phyloP scores from a whole-genome alignment of 2,888 invertebrate genomes.

The Synergus itoensis region DNA sequence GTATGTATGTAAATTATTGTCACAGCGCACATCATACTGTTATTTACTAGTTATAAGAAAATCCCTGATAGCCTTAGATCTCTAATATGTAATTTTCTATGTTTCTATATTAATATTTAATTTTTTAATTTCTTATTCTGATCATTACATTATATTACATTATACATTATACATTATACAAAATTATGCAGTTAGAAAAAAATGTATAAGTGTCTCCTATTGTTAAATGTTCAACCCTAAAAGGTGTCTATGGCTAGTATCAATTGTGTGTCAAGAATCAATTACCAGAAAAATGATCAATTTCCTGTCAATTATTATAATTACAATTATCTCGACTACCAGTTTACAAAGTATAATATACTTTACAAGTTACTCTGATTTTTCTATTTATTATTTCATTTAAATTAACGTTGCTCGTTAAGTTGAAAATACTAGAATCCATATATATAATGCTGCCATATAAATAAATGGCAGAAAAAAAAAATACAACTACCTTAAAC shows the following conservation, averaged over 20 bases:
- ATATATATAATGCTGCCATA: not conserved
- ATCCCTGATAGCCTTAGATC: not conserved
- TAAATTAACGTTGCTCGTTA: not conserved
- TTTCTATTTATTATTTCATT: not conserved
- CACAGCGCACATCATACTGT: conserved; percentile 30
- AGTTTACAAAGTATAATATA: not conserved
- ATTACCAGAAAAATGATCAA: not conserved
- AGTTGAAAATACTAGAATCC: not conserved
- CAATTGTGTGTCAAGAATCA: not conserved
- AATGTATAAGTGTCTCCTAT: not conserved
- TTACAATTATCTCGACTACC: not conserved
- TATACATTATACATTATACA: too few relatives aligned
- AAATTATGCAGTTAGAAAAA: not conserved
- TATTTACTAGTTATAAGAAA: conserved; percentile 36
- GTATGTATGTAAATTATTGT: conserved; percentile 32
- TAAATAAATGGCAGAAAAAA: not conserved
- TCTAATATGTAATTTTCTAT: conserved; percentile 16
- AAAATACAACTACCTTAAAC: not conserved
- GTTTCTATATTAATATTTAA: conserved; percentile 2
- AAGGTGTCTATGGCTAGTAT: not conserved
- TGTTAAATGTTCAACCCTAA: not conserved
- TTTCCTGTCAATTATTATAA: not conserved
- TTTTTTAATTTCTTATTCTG: not conserved
- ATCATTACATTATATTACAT: too few relatives aligned
- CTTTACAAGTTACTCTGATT: not conserved